Percentiles rank a stretch among this genome's conserved stretches.
These are phyloP conservation scores for Chrysoperla carnea DNA, from an alignment of 1,140 invertebrate species.

Conservation along the genomic window DNA sequence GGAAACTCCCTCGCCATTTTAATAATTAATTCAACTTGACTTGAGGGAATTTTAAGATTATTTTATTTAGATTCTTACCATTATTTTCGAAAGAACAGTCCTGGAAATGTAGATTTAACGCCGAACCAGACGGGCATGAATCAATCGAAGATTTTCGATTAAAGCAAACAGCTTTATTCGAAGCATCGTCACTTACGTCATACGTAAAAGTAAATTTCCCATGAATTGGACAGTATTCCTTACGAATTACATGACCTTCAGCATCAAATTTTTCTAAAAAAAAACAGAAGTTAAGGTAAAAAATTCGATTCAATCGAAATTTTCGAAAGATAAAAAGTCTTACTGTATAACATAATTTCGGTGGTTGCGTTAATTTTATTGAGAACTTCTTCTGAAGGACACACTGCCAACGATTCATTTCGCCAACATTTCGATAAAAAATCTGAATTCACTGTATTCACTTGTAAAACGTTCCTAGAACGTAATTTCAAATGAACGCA, in stretches of 20 bases:
- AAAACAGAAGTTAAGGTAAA: conserved; percentile 11
- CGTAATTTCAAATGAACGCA: conserved; percentile 41
- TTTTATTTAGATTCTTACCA: too few species aligned
- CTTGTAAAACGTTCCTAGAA: conserved; percentile 41
- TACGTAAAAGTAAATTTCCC: conserved; percentile 45
- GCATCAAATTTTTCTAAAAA: conserved; percentile 31
- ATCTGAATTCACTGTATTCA: conserved; percentile 38
- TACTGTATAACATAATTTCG: conserved; percentile 34
- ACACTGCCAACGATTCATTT: conserved; percentile 37
- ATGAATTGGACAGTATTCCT: conserved; percentile 46
- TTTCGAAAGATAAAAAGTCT: conserved; percentile 12
- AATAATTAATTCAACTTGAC: too few species aligned
- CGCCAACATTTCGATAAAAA: conserved; percentile 35
- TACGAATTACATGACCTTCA: conserved; percentile 25
- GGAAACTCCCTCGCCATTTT: too few species aligned
- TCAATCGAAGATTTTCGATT: conserved; percentile 34
- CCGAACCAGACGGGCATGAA: conserved; percentile 46
- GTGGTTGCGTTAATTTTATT: conserved; percentile 20
- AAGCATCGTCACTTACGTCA: conserved; percentile 30
- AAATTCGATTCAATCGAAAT: conserved; percentile 7
- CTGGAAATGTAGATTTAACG: conserved; percentile 34
- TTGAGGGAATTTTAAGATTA: too few species aligned
- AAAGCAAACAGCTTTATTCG: conserved; percentile 30
- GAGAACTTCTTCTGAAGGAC: conserved; percentile 28
- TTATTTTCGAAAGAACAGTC: conserved; percentile 33